A percentile compares a stretch with the other conserved stretches of the same genome.
phyloP scores from a whole-genome alignment of 2,888 invertebrate genomes.

The Proisotoma minuta region DNA sequence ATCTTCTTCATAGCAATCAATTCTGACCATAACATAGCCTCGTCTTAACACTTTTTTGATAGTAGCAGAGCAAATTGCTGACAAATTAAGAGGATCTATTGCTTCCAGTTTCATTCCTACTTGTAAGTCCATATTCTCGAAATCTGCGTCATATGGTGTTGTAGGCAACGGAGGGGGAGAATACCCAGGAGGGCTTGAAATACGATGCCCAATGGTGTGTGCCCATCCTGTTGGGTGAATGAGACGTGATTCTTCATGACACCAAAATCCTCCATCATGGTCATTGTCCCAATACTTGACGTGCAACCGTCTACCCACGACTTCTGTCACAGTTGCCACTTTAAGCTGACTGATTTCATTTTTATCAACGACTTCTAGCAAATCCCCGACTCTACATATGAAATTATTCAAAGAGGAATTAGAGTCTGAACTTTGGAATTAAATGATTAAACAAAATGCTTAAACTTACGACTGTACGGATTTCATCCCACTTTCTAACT shows the following conservation, averaged over 20 bases:
- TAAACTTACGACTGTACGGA: constrained; percentile 63
- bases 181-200: constrained; percentile 75
- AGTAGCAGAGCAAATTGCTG: constrained; percentile 90
- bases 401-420: constrained; percentile 3
- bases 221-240: constrained; percentile 98
- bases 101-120: constrained; percentile 95
- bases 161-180: constrained; percentile 43
- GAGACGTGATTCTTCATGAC: constrained; percentile 88
- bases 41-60: constrained; percentile 87
- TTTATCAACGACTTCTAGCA: constrained; percentile 92
- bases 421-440: neutral
- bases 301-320: constrained; percentile 85
- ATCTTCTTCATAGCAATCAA: constrained; percentile 87
- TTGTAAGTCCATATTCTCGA: constrained; percentile 60
- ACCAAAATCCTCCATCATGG: constrained; percentile 71
- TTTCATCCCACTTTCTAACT: constrained; percentile 76
- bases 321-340: constrained; percentile 82
- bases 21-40: constrained; percentile 92
- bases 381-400: constrained; percentile 70
- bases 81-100: constrained; percentile 91
- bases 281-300: constrained; percentile 82
- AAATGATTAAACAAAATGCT: neutral
- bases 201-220: constrained; percentile 75
- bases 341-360: constrained; percentile 85
- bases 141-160: constrained; percentile 29